Percentiles rank a stretch among this genome's conserved stretches.
Conservation (phyloP, 35 echinoderm and acorn worm species). For the Lytechinus pictus region DNA sequence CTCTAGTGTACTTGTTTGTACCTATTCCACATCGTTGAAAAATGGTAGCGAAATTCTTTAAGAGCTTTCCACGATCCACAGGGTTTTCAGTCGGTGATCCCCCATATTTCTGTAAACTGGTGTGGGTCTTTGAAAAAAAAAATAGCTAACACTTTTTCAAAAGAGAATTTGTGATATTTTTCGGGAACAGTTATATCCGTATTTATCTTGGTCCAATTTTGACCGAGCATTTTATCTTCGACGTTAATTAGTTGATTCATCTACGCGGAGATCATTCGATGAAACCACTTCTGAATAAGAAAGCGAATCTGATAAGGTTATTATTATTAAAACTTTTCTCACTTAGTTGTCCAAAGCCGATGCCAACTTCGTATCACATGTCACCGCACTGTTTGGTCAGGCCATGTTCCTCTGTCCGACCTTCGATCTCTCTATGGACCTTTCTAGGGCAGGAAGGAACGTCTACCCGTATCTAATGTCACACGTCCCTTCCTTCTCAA, state of each 20-base stretch:
- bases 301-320: not conserved
- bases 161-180: too few species aligned
- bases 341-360: not conserved
- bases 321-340: not conserved
- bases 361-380: not conserved
- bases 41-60: too few species aligned
- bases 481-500: not conserved
- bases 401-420: constrained; percentile 33
- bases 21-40: too few species aligned
- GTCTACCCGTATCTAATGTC: constrained; percentile 50
- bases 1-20: too few species aligned
- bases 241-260: not conserved
- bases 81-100: too few species aligned
- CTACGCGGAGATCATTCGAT: not conserved
- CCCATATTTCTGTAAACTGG: too few species aligned
- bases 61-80: too few species aligned
- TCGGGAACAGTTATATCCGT: not conserved
- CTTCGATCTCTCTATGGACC: not conserved
- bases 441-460: not conserved
- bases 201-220: not conserved
- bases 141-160: too few species aligned
- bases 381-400: constrained; percentile 14
- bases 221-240: not conserved
- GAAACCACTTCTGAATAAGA: not conserved
- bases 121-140: too few species aligned